Conservation (phyloP, 2,113 vertebrate genomes). For the Suricata suricatta region DNA sequence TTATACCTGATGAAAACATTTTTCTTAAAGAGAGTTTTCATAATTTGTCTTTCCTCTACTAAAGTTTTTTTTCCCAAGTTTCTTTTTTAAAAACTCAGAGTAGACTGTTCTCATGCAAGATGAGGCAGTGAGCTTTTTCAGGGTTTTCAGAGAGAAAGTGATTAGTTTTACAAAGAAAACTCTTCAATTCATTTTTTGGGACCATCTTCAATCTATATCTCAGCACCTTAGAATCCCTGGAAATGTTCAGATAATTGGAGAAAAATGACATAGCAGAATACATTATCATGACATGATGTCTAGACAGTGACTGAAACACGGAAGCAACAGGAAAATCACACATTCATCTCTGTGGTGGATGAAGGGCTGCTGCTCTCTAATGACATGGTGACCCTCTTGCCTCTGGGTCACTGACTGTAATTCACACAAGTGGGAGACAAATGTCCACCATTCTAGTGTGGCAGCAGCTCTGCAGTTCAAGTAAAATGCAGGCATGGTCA, state of each 20-base stretch:
- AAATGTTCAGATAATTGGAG: slow-evolving; percentile 46
- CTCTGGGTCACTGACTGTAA: neutral
- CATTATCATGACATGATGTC: neutral
- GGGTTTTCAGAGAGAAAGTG: slow-evolving; percentile 41
- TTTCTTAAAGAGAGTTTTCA: neutral
- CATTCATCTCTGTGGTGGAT: neutral
- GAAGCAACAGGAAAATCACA: neutral
- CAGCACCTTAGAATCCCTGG: neutral
- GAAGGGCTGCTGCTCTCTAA: neutral
- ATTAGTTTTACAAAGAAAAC: slow-evolving; percentile 10
- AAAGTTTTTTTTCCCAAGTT: neutral
- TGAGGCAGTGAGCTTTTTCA: neutral
- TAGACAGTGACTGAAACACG: neutral
- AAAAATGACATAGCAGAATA: slow-evolving; percentile 37
- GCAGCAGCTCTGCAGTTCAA: neutral
- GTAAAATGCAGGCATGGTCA: neutral
- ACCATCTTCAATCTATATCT: neutral
- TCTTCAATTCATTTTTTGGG: slow-evolving; percentile 39
- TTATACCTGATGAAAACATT: neutral
- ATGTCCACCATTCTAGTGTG: neutral
- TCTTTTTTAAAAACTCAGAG: neutral
- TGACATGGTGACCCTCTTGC: neutral
- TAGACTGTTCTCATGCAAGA: neutral
- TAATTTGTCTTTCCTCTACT: neutral
- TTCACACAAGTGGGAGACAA: neutral